phyloP scores from a whole-genome alignment of 2,888 invertebrate genomes.

The Phortica magna region DNA sequence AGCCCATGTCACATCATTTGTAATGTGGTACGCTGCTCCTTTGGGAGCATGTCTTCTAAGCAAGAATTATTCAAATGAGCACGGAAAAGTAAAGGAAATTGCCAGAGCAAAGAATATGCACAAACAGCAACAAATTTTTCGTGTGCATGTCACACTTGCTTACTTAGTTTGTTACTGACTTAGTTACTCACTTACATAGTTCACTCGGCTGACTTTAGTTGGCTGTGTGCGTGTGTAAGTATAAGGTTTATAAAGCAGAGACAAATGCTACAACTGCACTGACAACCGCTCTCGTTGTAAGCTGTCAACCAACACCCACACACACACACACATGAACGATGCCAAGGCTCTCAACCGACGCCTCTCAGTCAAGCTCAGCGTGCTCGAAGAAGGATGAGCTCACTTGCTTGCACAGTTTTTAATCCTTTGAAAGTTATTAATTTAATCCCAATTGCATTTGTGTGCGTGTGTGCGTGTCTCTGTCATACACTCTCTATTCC shows the following conservation, averaged over 20 bases:
- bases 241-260: conserved; percentile 8
- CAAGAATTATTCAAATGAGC: conserved; percentile 71
- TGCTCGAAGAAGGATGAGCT: conserved; percentile 4
- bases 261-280: not conserved
- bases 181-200: not conserved
- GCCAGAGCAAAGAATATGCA: not conserved
- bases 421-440: conserved; percentile 69
- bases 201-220: conserved; percentile 2
- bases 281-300: not conserved
- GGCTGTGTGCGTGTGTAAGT: not conserved
- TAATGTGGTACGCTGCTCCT: conserved; percentile 37
- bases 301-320: not conserved
- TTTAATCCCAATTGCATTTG: conserved; percentile 54
- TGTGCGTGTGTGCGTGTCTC: not conserved
- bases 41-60: conserved; percentile 50
- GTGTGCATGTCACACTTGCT: conserved; percentile 23
- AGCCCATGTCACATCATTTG: conserved; percentile 2
- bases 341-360: not conserved
- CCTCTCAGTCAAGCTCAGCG: not conserved
- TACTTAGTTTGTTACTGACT: conserved; percentile 7
- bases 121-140: conserved; percentile 7
- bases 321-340: not conserved
- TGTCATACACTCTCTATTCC: not conserved
- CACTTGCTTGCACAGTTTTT: conserved; percentile 51
- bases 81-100: conserved; percentile 37